Evolutionary conservation across 2,797 vertebrate genomes (phyloP).

Genomic region (Amphiprion clarkii): DNA sequence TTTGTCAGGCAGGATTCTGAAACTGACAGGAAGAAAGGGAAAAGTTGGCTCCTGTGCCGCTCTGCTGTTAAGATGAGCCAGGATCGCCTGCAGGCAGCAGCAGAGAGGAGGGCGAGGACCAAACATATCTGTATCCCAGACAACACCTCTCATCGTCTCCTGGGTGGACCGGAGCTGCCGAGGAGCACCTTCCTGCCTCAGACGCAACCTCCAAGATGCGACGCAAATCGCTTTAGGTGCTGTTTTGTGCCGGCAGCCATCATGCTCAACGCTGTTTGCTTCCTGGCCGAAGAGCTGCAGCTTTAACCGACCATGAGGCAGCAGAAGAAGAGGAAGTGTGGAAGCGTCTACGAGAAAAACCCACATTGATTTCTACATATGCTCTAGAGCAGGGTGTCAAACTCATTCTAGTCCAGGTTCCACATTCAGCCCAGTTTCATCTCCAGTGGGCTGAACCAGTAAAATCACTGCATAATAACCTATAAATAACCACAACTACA

Average conservation of each 20-base stretch:
- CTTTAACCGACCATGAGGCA: background rate
- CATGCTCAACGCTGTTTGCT: background rate
- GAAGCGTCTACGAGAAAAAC: background rate
- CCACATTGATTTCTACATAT: background rate
- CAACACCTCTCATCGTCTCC: constrained; percentile 33
- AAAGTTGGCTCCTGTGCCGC: constrained; percentile 22
- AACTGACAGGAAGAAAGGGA: background rate
- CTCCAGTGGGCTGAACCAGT: no score
- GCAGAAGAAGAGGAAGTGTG: background rate
- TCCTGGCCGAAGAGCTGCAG: constrained; percentile 5
- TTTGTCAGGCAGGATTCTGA: constrained; percentile 27
- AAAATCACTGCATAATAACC: no score
- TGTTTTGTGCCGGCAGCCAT: constrained; percentile 29
- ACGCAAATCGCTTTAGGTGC: constrained; percentile 35
- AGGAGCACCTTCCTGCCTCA: constrained; percentile 20
- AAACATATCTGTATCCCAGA: constrained; percentile 47
- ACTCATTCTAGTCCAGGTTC: no score
- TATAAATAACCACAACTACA: no score
- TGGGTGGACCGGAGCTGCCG: constrained; percentile 11
- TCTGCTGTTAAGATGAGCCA: constrained; percentile 35
- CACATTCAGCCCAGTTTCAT: no score
- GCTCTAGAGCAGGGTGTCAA: background rate
- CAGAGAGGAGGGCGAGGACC: constrained; percentile 35
- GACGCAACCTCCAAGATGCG: background rate
- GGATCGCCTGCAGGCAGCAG: constrained; percentile 42